Evolutionary conservation across 2,888 invertebrate species (phyloP).

Genomic region (Limnephilus rhombicus): DNA sequence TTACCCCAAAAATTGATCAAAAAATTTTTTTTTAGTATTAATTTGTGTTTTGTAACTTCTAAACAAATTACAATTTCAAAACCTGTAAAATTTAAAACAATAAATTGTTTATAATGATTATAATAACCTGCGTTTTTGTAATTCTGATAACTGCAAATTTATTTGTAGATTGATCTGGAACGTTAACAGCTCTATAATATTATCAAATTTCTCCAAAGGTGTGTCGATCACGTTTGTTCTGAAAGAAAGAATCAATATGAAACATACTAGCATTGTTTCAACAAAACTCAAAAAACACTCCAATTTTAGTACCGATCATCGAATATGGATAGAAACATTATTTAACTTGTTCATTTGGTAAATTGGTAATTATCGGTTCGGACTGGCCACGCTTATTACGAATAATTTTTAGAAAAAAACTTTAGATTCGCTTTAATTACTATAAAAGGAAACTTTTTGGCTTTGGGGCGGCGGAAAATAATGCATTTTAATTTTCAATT

Average conservation of each 20-base stretch:
- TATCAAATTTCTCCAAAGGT: slow-evolving; percentile 73
- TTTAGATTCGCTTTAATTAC: too few species aligned
- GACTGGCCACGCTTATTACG: too few species aligned
- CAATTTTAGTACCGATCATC: background rate
- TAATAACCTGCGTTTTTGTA: slow-evolving; percentile 68
- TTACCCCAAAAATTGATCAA: too few species aligned
- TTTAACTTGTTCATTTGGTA: background rate
- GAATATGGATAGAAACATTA: background rate
- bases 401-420: too few species aligned
- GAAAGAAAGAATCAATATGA: slow-evolving; percentile 66
- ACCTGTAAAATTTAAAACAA: background rate
- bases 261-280: background rate
- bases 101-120: background rate
- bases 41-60: background rate
- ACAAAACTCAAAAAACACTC: background rate
- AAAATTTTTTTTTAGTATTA: background rate
- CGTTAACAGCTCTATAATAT: slow-evolving; percentile 73
- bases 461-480: too few species aligned
- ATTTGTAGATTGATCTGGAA: slow-evolving; percentile 73
- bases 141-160: slow-evolving; percentile 73
- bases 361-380: too few species aligned
- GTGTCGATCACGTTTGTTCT: slow-evolving; percentile 74
- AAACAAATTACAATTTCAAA: background rate
- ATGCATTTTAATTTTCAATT: too few species aligned
- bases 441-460: too few species aligned